Percentiles rank a stretch among this genome's conserved stretches.
These are phyloP conservation scores for Cylindroiulus punctatus DNA, from an alignment of 2,888 invertebrate genomes.

Conservation along the genomic window DNA sequence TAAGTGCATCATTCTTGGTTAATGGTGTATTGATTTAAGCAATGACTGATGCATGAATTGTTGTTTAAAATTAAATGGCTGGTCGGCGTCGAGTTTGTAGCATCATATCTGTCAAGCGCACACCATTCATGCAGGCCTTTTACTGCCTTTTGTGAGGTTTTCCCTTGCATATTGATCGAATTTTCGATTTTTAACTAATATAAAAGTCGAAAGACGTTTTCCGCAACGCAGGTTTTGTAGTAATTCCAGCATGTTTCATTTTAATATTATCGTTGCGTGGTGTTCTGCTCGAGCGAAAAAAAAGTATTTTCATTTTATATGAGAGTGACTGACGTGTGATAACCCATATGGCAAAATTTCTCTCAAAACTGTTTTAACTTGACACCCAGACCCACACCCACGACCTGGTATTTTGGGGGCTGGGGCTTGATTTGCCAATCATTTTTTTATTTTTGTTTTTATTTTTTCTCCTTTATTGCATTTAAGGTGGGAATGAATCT, in stretches of 20 bases:
- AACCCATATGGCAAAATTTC: background rate
- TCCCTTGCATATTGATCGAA: slow-evolving; percentile 33
- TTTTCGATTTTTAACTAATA: slow-evolving; percentile 9
- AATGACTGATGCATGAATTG: background rate
- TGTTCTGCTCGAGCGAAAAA: slow-evolving; percentile 20
- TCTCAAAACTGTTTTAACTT: background rate
- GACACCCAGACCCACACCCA: slow-evolving; percentile 12
- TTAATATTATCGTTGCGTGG: slow-evolving; percentile 22
- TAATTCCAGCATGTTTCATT: slow-evolving; percentile 8
- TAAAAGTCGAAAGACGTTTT: slow-evolving; percentile 20
- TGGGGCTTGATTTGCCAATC: slow-evolving; percentile 48
- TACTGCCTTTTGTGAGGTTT: background rate
- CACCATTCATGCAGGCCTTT: background rate
- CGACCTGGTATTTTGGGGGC: slow-evolving; percentile 50
- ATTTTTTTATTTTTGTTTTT: slow-evolving; percentile 48
- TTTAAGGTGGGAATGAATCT: slow-evolving; percentile 47
- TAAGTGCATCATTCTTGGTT: no score
- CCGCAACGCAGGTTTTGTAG: background rate
- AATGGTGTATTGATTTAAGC: background rate
- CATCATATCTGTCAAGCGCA: background rate
- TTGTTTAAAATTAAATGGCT: background rate
- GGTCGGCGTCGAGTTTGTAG: background rate
- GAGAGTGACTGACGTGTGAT: background rate
- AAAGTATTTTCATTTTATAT: background rate
- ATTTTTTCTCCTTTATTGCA: slow-evolving; percentile 51